Evolutionary conservation across 2,113 vertebrate species (phyloP).

Genomic region (Nothobranchius furzeri): DNA sequence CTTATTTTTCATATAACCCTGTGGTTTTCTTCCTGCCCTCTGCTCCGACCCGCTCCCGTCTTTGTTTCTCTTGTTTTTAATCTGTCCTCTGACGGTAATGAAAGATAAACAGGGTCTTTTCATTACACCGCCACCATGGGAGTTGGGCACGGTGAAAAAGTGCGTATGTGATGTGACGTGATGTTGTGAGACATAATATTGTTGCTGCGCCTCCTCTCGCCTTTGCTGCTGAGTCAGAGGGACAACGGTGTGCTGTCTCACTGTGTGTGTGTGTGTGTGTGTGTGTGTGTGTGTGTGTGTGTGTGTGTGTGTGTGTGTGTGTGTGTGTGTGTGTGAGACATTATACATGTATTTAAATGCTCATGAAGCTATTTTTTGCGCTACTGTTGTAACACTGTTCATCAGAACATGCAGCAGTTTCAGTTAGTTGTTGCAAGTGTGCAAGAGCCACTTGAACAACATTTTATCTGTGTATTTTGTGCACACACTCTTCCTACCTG

Average conservation of each 20-base stretch:
- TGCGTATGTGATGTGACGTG: slow-evolving; percentile 42
- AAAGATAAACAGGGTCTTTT: slow-evolving; percentile 78
- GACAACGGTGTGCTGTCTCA: slow-evolving; percentile 46
- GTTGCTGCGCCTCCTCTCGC: slow-evolving; percentile 68
- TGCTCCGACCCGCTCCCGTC: slow-evolving; percentile 24
- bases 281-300: neutral
- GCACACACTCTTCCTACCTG: slow-evolving; percentile 6
- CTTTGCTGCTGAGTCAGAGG: slow-evolving; percentile 76
- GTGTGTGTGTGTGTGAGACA: slow-evolving; percentile 14
- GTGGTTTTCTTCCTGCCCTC: slow-evolving; percentile 50
- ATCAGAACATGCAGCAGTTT: neutral
- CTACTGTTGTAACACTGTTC: neutral
- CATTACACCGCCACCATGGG: slow-evolving; percentile 72
- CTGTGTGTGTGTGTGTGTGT: slow-evolving; percentile 9
- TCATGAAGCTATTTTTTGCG: slow-evolving; percentile 8
- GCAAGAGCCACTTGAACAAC: neutral
- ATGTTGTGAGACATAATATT: slow-evolving; percentile 84
- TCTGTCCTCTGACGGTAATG: slow-evolving; percentile 71
- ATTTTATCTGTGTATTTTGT: neutral
- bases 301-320: slow-evolving; percentile 8
- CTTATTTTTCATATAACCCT: slow-evolving; percentile 81
- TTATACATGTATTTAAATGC: slow-evolving; percentile 1
- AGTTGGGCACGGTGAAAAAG: slow-evolving; percentile 49
- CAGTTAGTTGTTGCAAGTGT: slow-evolving; percentile 4
- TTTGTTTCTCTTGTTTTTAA: slow-evolving; percentile 47